Conservation (phyloP, 1,140 invertebrate species). For the Drosophila malerkotliana region DNA sequence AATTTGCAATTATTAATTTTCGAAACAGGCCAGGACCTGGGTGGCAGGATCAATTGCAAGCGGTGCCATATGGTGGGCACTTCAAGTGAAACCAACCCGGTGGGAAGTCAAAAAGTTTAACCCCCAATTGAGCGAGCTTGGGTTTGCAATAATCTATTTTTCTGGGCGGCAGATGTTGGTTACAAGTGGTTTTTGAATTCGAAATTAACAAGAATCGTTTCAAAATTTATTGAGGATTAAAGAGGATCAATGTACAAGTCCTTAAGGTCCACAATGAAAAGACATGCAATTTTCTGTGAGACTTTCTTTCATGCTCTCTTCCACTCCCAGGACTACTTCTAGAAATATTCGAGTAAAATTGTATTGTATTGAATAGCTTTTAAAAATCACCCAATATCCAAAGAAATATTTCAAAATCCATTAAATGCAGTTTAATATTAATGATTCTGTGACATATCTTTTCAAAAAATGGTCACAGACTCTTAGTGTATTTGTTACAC, state of each 20-base stretch:
- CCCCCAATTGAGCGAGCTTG: constrained; percentile 30
- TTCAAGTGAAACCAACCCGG: constrained; percentile 38
- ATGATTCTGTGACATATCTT: background rate
- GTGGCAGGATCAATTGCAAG: constrained; percentile 15
- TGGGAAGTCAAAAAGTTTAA: constrained; percentile 53
- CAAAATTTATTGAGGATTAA: background rate
- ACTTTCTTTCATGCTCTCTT: too few species aligned
- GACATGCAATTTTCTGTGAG: too few species aligned
- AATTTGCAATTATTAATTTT: constrained; percentile 76
- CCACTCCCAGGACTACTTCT: too few species aligned
- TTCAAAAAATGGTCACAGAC: background rate
- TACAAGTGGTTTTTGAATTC: constrained; percentile 16
- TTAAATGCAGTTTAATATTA: background rate
- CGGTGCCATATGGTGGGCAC: constrained; percentile 39
- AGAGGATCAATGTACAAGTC: too few species aligned
- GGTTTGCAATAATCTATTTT: constrained; percentile 18
- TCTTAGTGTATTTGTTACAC: constrained; percentile 4
- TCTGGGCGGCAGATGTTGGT: constrained; percentile 1
- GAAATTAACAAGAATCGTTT: background rate
- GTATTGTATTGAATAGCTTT: too few species aligned
- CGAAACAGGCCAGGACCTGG: constrained; percentile 54
- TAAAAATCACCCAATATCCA: background rate
- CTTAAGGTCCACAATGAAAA: too few species aligned
- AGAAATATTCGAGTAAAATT: too few species aligned
- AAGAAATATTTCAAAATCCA: constrained; percentile 1